phyloP scores from a whole-genome alignment of 2,888 invertebrate genomes.

The Watsonalla cultraria region DNA sequence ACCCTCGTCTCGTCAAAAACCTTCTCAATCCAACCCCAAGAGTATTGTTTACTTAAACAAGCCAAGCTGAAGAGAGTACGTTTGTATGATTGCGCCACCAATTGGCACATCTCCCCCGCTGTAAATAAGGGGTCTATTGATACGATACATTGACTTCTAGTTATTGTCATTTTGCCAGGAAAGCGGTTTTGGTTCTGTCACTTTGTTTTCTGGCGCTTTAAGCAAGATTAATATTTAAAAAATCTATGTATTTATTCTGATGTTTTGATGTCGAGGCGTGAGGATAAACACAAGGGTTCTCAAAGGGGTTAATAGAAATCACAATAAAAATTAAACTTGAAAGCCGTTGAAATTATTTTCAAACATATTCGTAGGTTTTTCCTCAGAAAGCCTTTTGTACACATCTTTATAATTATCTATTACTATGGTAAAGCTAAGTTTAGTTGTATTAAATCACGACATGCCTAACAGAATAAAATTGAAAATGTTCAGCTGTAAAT shows the following conservation, averaged over 20 bases:
- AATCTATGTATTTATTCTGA: too few species aligned
- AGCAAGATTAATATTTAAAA: neutral
- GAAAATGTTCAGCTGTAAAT: slow-evolving; percentile 7
- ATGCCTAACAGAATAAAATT: neutral
- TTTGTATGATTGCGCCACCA: slow-evolving; percentile 39
- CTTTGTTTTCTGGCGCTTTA: neutral
- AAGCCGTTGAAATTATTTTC: too few species aligned
- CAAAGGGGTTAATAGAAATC: too few species aligned
- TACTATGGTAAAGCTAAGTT: too few species aligned
- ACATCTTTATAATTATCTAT: too few species aligned
- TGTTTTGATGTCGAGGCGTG: too few species aligned
- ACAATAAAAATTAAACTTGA: too few species aligned
- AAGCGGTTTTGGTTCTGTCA: slow-evolving; percentile 18
- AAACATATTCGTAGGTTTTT: too few species aligned
- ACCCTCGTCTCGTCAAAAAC: neutral
- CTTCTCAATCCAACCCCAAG: slow-evolving; percentile 9
- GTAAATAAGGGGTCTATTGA: slow-evolving; percentile 26
- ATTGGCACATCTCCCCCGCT: slow-evolving; percentile 35
- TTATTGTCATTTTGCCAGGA: slow-evolving; percentile 31
- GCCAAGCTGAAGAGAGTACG: slow-evolving; percentile 22
- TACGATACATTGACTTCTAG: slow-evolving; percentile 52
- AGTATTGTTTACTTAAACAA: slow-evolving; percentile 22
- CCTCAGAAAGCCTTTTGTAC: too few species aligned
- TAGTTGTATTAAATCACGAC: too few species aligned
- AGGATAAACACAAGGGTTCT: too few species aligned